Percentiles rank a stretch among this genome's conserved stretches.
These are phyloP conservation scores for Tricholaema leucomelas DNA, from an alignment of 2,113 vertebrate genomes.

Conservation along the genomic window DNA sequence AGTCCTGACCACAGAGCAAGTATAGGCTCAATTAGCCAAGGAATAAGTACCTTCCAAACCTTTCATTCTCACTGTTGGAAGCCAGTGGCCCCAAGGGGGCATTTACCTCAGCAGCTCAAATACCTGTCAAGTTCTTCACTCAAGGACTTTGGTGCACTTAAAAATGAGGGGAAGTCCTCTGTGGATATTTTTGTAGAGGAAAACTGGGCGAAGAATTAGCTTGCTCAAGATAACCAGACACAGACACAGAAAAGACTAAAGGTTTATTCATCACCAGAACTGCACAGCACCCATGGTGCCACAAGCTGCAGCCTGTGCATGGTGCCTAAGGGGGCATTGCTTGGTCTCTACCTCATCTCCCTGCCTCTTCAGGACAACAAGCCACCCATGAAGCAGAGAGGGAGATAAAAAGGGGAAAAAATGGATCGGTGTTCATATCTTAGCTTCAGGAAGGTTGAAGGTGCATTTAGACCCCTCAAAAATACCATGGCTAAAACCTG, in stretches of 20 bases:
- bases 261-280: neutral
- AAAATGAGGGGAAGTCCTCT: neutral
- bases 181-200: neutral
- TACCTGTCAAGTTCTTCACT: neutral
- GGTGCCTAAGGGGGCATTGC: neutral
- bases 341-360: neutral
- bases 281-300: neutral
- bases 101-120: neutral
- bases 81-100: neutral
- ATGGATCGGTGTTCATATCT: neutral
- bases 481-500: neutral
- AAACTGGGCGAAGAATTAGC: neutral
- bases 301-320: neutral
- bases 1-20: neutral
- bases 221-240: neutral
- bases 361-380: neutral
- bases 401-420: neutral
- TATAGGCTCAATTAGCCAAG: neutral
- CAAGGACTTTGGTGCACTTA: neutral
- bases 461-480: neutral
- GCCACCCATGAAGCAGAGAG: neutral
- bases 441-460: neutral
- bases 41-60: neutral
- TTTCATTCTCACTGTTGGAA: neutral
- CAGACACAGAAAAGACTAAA: neutral